Evolutionary conservation across 2,113 vertebrate genomes (phyloP), one percentile per base, ranked within the genome.

Genomic region (Salvator merianae): DNA sequence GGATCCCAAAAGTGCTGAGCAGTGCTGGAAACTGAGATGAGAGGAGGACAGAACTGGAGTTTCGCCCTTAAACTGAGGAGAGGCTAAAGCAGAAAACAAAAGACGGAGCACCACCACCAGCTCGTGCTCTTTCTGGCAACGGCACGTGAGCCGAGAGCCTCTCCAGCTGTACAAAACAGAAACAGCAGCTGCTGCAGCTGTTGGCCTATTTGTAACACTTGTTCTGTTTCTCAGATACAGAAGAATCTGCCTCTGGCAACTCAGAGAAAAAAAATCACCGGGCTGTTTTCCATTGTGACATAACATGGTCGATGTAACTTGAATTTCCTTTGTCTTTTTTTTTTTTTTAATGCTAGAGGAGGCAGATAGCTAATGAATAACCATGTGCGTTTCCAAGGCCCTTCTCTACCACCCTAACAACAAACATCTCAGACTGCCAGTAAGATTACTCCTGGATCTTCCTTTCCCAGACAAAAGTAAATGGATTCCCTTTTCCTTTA

Each of bases 141-240:
- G 14, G 78, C 40, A 65, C 59, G 47, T 55, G 77, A 85, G 70
- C 70, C 12, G 4, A 40, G 84, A 75, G 32, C 40, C 38, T 18
- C 62, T 81, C 70, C 70, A 68, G 77, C 40, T 66, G 70, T 22
- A 73, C n/a, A n/a, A 63, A 36, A 68, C 62, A 71, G 65, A 78
- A 55, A 71, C 75, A 62, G 6, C 83, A 79, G 71, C 59, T 10
- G n/a, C 36, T 5, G 36, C 81, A 82, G 81, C 71, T 85, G 59
- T 24, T 38, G 24, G n/a, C 16, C 71, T 38, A 6, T 75, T 65
- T 30, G 59, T 24, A 62, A 34, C 59, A 59, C 20, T 59, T 59
- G 55, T 59, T 28, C 71, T 40, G 20, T 2, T 24, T 79, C n/a
- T 34, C 24, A 30, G 38, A 47, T 18, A 59, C 55, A 80, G 59